Conservation (phyloP, 2,888 invertebrate species). For the Nemurella pictetii region DNA sequence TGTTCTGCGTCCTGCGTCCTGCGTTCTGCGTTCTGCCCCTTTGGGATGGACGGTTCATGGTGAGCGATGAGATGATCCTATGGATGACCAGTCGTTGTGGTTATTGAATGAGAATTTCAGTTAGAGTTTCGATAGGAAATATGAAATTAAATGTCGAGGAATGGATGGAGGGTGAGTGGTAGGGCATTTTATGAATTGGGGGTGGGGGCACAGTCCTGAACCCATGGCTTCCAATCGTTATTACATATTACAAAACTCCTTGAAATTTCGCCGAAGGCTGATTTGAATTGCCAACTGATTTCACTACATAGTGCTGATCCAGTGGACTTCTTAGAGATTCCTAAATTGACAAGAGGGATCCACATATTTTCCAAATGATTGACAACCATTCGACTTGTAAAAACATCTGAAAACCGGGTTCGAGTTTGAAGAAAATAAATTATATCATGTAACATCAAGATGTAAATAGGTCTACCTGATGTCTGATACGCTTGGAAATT, state of each 20-base stretch:
- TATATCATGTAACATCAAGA: conserved; percentile 29
- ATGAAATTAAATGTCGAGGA: conserved; percentile 27
- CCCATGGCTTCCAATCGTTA: conserved; percentile 15
- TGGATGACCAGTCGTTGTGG: conserved; percentile 35
- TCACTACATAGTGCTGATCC: conserved; percentile 14
- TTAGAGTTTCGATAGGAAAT: conserved; percentile 18
- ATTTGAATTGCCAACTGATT: conserved; percentile 14
- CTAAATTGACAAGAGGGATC: conserved; percentile 18
- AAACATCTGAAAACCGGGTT: background rate
- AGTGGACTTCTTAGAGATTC: background rate
- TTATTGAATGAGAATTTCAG: conserved; percentile 34
- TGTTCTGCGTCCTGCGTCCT: too few species aligned
- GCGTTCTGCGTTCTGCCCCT: conserved; percentile 8
- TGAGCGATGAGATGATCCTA: too few species aligned
- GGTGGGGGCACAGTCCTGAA: background rate
- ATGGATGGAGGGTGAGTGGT: background rate
- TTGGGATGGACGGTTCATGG: too few species aligned
- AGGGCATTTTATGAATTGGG: conserved; percentile 5
- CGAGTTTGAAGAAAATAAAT: conserved; percentile 19
- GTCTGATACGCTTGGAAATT: conserved; percentile 24
- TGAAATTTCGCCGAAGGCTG: background rate
- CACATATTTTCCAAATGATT: conserved; percentile 25
- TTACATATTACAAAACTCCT: conserved; percentile 19
- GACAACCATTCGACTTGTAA: conserved; percentile 26
- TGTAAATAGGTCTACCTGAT: conserved; percentile 28